Base-by-base conservation (phyloP, 2,113 vertebrate species). In the Ploceus nigricollis region DNA sequence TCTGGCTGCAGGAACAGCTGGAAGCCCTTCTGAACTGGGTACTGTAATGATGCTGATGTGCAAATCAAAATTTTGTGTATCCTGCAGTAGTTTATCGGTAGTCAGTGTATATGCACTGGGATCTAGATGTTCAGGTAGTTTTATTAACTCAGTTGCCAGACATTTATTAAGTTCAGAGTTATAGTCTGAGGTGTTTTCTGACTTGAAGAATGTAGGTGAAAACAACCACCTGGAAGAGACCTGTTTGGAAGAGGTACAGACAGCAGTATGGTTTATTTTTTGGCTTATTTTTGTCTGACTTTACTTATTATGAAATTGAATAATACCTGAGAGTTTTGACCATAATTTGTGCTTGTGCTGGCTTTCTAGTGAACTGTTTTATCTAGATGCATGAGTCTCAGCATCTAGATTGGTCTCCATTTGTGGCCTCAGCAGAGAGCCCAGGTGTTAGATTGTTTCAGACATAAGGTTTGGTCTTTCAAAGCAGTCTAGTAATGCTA, bases 81-180 rank as follows among this genome's bases (percentile, higher is more conserved):
- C 15, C 22, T 87, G 19, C 15, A 68, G n/a, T 22, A 40, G 10
- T 56, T 78, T 48, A 35, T 50, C 1, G 1, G 16, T 51, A 58
- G 10, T 50, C 6, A 1, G 25, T 37, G 18, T 40, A 5, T 60
- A 44, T 33, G 31, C 4, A 54, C 7, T 2, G 2, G 28, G 8
- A 39, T 79, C 37, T 80, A 50, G 37, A 72, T 72, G 25, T 37
- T 58, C 3, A 23, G 31, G 13, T 82, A 33, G 13, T 28, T 84
- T 70, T 40, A 71, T 54, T 44, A 87, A 31, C 39, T 78, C 66
- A 58, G 10, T 56, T 78, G 61, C 16, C 33, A 75, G 64, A 31
- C 16, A 8, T 35, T 45, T 45, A 9, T 58, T 70, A 63, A 64
- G 44, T 48, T 89, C 56, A 42, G 73, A 45, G 16, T 84, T 82